Conservation (phyloP, 2,888 invertebrate species). For the Andrena hattorfiana region DNA sequence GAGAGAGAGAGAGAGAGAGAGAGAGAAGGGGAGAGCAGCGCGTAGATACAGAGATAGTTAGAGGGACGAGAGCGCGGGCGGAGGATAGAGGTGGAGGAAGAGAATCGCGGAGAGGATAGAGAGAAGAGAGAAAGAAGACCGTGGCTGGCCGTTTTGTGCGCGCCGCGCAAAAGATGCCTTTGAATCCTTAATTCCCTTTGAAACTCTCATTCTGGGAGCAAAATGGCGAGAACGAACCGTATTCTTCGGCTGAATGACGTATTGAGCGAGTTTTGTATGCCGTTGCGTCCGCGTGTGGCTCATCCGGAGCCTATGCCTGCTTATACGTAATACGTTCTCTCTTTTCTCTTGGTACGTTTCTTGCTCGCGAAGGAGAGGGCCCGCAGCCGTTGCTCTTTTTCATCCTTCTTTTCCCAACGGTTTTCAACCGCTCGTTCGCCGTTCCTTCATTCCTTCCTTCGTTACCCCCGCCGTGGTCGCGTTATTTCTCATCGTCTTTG, state of each 20-base stretch:
- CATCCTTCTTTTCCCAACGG: slow-evolving; percentile 35
- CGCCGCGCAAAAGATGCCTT: slow-evolving; percentile 84
- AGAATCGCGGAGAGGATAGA: slow-evolving; percentile 32
- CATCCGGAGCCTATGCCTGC: slow-evolving; percentile 75
- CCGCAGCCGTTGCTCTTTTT: slow-evolving; percentile 52
- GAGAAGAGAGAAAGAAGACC: slow-evolving; percentile 55
- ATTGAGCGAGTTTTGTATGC: slow-evolving; percentile 85
- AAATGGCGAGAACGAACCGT: slow-evolving; percentile 84
- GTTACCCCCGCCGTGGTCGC: slow-evolving; percentile 20
- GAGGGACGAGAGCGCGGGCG: slow-evolving; percentile 17
- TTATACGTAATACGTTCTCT: slow-evolving; percentile 67
- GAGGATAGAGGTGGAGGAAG: slow-evolving; percentile 24
- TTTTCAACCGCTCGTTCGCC: slow-evolving; percentile 46
- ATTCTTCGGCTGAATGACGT: slow-evolving; percentile 85
- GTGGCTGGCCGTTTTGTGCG: slow-evolving; percentile 81
- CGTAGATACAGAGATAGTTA: slow-evolving; percentile 48
- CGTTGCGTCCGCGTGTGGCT: slow-evolving; percentile 78
- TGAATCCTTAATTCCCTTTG: slow-evolving; percentile 85
- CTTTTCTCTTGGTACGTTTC: slow-evolving; percentile 60
- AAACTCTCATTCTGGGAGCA: slow-evolving; percentile 84
- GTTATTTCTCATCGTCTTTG: not conserved
- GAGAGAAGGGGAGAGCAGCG: slow-evolving; percentile 34
- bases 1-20: not conserved
- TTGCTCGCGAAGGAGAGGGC: slow-evolving; percentile 48
- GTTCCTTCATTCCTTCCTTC: slow-evolving; percentile 53